phyloP scores from a whole-genome alignment of 2,113 vertebrate species.

The Manacus vitellinus region DNA sequence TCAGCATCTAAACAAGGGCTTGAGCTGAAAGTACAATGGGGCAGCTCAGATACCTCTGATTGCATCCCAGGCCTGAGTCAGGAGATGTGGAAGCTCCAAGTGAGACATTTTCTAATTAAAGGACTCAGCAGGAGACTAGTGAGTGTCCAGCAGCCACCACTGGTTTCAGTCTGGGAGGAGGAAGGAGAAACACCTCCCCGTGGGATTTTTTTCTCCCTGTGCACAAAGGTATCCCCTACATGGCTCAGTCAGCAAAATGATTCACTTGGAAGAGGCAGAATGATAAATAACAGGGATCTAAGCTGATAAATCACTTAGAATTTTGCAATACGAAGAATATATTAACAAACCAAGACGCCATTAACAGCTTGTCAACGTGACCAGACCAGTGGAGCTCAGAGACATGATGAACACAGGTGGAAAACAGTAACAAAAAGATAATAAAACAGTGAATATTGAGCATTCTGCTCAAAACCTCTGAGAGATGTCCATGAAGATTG shows the following conservation, averaged over 20 bases:
- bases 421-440: neutral
- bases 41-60: neutral
- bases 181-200: neutral
- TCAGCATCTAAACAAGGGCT: neutral
- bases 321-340: neutral
- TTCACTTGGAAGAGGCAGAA: neutral
- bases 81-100: neutral
- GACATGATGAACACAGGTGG: neutral
- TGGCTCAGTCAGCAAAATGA: neutral
- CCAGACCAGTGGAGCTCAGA: neutral
- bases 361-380: neutral
- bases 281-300: neutral
- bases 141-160: neutral
- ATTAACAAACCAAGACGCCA: neutral
- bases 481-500: neutral
- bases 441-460: neutral
- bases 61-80: neutral
- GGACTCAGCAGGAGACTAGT: rapidly evolving
- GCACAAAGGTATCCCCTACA: neutral
- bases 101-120: neutral
- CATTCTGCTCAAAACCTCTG: neutral
- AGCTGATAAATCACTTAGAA: neutral
- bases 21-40: neutral
- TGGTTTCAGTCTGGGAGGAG: neutral
- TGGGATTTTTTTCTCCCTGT: neutral